These are phyloP conservation scores for Blomia tropicalis DNA, from an alignment of 2,888 invertebrate genomes.

Conservation along the genomic window DNA sequence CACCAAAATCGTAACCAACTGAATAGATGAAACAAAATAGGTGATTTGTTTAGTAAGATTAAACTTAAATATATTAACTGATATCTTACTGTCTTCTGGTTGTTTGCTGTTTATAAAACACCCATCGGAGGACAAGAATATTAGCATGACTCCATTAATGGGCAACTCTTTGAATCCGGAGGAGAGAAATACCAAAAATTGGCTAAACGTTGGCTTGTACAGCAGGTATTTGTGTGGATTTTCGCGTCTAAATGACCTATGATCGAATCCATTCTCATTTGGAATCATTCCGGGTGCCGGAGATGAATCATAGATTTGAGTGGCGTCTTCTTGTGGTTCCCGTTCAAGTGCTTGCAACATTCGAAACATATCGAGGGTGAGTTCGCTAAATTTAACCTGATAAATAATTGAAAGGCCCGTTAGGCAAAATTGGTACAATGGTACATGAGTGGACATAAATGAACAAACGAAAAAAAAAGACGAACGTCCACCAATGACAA, in stretches of 20 bases:
- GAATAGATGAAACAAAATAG: constrained; percentile 26
- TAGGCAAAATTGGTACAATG: neutral
- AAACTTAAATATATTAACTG: neutral
- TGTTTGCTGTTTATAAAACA: constrained; percentile 64
- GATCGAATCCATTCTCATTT: constrained; percentile 32
- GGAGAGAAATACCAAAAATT: constrained; percentile 77
- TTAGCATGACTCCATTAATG: constrained; percentile 67
- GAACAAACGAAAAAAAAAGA: neutral
- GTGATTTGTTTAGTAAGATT: neutral
- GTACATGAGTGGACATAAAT: neutral
- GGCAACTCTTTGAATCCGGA: constrained; percentile 82
- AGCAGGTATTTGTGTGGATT: constrained; percentile 93
- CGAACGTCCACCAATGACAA: neutral
- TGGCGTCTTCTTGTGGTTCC: constrained; percentile 46
- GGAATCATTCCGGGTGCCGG: constrained; percentile 47
- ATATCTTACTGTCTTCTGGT: constrained; percentile 59
- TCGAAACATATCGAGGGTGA: constrained; percentile 93
- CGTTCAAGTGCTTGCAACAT: constrained; percentile 87
- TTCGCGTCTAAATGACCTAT: constrained; percentile 38
- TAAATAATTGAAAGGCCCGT: constrained; percentile 24
- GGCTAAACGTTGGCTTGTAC: constrained; percentile 83
- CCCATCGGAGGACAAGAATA: constrained; percentile 87
- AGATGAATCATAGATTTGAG: constrained; percentile 39
- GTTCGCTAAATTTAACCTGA: constrained; percentile 77
- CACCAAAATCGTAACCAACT: constrained; percentile 72